A percentile compares a stretch with the other conserved stretches of the same genome.
Conservation (phyloP, 2,113 vertebrate genomes). For the human region DNA sequence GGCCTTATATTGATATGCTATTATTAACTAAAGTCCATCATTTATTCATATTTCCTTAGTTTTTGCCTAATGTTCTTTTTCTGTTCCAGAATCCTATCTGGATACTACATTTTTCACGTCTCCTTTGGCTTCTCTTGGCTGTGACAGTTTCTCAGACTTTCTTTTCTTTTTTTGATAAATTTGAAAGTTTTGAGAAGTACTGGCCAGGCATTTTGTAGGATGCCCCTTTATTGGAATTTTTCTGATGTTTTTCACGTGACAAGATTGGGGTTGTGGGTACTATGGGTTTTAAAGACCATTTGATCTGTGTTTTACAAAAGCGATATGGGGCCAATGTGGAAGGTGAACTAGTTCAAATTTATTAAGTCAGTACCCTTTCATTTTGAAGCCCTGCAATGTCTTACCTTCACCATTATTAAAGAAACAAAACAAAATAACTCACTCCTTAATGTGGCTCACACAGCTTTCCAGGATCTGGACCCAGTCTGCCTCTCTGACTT, state of each 20-base stretch:
- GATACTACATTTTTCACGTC: background rate
- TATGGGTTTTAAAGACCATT: background rate
- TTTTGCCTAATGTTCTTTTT: background rate
- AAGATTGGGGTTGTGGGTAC: background rate
- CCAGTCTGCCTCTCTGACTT: background rate
- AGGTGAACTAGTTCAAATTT: background rate
- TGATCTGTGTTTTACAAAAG: background rate
- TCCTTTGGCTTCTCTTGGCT: background rate
- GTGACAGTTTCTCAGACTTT: constrained; percentile 16
- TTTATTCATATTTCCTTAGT: constrained; percentile 28
- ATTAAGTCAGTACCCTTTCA: background rate
- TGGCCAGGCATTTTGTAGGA: background rate
- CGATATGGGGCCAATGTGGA: background rate
- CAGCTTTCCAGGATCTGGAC: background rate
- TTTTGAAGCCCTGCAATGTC: background rate
- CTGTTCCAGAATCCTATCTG: background rate
- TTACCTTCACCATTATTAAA: background rate
- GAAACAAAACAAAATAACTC: background rate
- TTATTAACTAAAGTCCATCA: background rate
- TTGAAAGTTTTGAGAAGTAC: background rate
- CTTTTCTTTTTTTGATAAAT: background rate
- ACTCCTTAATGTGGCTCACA: background rate
- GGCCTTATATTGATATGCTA: background rate
- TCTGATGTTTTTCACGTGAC: background rate
- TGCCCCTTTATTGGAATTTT: background rate